phyloP scores from a whole-genome alignment of 2,797 vertebrate genomes.

The Sebastes ruberrimus region DNA sequence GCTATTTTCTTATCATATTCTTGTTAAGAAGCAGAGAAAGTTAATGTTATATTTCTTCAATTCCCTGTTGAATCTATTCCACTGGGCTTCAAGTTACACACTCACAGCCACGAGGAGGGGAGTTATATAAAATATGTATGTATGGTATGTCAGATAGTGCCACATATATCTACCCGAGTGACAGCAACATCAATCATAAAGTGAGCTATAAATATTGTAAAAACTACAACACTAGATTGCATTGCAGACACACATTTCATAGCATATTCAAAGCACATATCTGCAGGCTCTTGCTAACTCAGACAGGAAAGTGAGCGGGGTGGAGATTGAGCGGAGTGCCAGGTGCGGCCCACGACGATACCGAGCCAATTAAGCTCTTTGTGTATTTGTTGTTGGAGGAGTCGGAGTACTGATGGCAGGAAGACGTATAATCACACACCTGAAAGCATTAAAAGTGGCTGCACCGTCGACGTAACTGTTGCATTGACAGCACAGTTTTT shows the following conservation, averaged over 20 bases:
- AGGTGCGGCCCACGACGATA: slow-evolving; percentile 26
- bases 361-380: slow-evolving; percentile 22
- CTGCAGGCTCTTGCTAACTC: background rate
- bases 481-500: background rate
- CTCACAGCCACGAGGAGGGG: background rate
- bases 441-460: background rate
- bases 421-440: slow-evolving; percentile 4
- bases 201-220: background rate
- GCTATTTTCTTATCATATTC: background rate
- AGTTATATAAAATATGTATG: background rate
- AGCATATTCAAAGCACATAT: background rate
- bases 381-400: background rate
- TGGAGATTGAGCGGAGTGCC: background rate
- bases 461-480: background rate
- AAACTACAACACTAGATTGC: background rate
- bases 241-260: background rate
- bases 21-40: background rate
- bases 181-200: background rate
- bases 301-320: background rate
- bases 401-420: background rate
- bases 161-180: background rate
- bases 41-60: background rate
- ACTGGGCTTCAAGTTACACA: background rate
- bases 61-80: background rate
- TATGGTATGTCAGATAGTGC: background rate